Percentiles rank a stretch among this genome's conserved stretches.
These are phyloP conservation scores for Australoheros facetus DNA, from an alignment of 2,797 vertebrate genomes.

Conservation along the genomic window DNA sequence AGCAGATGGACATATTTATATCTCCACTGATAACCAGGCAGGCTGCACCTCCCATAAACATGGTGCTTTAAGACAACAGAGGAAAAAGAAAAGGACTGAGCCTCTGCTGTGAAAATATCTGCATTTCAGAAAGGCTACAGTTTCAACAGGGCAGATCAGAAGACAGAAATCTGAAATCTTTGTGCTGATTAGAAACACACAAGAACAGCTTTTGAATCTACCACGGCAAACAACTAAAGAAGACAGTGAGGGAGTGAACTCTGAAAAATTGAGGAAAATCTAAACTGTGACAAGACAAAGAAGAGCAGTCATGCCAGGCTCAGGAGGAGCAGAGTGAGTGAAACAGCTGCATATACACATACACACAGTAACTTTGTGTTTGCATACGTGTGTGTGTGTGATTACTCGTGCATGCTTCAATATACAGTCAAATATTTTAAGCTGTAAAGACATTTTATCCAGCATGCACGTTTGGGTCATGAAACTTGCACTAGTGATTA, in stretches of 20 bases:
- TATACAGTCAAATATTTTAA: not conserved
- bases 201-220: constrained; percentile 7
- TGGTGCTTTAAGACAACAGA: constrained; percentile 28
- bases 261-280: constrained; percentile 1
- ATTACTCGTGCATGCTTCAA: not conserved
- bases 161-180: constrained; percentile 17
- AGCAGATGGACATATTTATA: constrained; percentile 49
- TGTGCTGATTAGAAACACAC: not conserved
- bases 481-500: not conserved
- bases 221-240: constrained; percentile 11
- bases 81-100: constrained; percentile 25
- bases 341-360: constrained; percentile 38
- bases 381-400: not conserved
- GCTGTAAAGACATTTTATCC: not conserved
- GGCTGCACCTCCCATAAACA: constrained; percentile 44
- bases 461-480: not conserved
- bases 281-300: constrained; percentile 23
- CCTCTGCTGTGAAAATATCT: constrained; percentile 9
- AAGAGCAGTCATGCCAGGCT: constrained; percentile 62
- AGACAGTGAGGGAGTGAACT: not conserved
- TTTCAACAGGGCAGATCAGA: not conserved
- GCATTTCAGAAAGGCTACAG: constrained; percentile 15
- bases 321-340: constrained; percentile 73
- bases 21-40: constrained; percentile 46
- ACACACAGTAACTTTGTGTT: not conserved